Conservation (phyloP, 1,140 invertebrate genomes). For the Stegodyphus dumicola region DNA sequence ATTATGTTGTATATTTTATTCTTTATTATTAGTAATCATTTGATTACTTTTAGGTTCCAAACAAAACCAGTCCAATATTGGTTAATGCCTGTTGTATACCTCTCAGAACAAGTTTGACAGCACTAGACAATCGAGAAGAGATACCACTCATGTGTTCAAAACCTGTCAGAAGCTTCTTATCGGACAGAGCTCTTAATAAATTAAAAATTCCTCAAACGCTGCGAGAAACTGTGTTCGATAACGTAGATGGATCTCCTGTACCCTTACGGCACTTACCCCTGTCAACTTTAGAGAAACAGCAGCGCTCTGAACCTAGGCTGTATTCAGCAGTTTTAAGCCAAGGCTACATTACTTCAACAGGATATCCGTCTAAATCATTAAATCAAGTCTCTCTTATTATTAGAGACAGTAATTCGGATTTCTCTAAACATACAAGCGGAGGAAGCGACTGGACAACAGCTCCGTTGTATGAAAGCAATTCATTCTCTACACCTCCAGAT, state of each 20-base stretch:
- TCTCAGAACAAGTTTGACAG: slow-evolving; percentile 20
- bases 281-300: slow-evolving; percentile 9
- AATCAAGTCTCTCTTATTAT: slow-evolving; percentile 14
- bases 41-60: not conserved
- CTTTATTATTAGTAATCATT: no score
- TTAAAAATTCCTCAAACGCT: not conserved
- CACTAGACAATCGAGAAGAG: slow-evolving; percentile 27
- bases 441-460: slow-evolving; percentile 45
- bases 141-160: slow-evolving; percentile 7
- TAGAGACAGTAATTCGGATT: slow-evolving; percentile 34
- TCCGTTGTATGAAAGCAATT: slow-evolving; percentile 43
- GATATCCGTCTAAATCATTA: slow-evolving; percentile 14
- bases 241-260: not conserved
- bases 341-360: not conserved
- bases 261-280: not conserved
- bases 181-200: slow-evolving; percentile 49
- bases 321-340: not conserved
- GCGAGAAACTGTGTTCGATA: not conserved
- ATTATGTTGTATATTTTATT: no score
- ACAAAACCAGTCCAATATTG: not conserved
- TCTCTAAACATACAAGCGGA: slow-evolving; percentile 24
- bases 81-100: slow-evolving; percentile 3
- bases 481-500: slow-evolving; percentile 44
- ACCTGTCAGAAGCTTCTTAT: slow-evolving; percentile 32
- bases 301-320: slow-evolving; percentile 36